phyloP scores from a whole-genome alignment of 2,888 invertebrate species.

The Catocala sponsa region DNA sequence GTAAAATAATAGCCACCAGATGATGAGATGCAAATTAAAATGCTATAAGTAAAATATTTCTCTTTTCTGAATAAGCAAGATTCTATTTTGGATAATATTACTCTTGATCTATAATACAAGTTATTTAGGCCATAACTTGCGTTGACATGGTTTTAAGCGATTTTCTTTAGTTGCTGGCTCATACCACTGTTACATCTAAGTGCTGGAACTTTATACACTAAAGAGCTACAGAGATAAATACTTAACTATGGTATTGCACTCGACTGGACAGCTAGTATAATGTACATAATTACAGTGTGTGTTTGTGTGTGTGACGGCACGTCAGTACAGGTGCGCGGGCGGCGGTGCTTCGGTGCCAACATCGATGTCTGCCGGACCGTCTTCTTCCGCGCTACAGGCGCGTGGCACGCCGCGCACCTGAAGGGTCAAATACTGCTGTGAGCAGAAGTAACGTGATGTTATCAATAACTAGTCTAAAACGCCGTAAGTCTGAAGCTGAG shows the following conservation, averaged over 20 bases:
- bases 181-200: conserved; percentile 27
- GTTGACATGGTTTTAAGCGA: too few species aligned
- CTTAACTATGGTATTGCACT: conserved; percentile 87
- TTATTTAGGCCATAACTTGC: too few species aligned
- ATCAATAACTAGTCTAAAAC: too few species aligned
- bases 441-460: too few species aligned
- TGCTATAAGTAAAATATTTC: too few species aligned
- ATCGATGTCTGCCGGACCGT: conserved; percentile 83
- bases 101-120: too few species aligned
- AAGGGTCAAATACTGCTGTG: too few species aligned
- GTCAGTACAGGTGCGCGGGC: conserved; percentile 47
- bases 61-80: too few species aligned
- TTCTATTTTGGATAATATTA: too few species aligned
- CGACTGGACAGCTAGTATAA: conserved; percentile 74
- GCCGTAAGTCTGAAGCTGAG: too few species aligned
- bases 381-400: conserved; percentile 67
- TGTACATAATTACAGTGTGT: conserved; percentile 82
- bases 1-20: too few species aligned
- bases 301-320: conserved; percentile 24
- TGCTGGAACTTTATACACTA: conserved; percentile 75
- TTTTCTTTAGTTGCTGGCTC: conserved; percentile 2
- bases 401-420: conserved; percentile 76
- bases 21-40: too few species aligned
- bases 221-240: conserved; percentile 84
- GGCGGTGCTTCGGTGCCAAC: conserved; percentile 83